phyloP scores from a whole-genome alignment of 35 echinoderm and acorn worm species.

The Amphiura filiformis region DNA sequence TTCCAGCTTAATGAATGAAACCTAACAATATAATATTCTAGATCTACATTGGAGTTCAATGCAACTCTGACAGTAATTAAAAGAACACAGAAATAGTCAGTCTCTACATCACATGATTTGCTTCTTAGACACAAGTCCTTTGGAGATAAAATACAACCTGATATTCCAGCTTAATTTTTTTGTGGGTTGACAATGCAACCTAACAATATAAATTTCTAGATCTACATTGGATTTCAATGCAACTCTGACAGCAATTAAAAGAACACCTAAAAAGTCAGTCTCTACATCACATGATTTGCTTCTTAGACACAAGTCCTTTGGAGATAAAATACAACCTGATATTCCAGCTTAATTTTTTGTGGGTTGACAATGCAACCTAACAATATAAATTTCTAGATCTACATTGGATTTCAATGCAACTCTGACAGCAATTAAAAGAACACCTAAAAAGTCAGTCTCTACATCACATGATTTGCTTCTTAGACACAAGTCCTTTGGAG shows the following conservation, averaged over 20 bases:
- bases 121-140: slow-evolving; percentile 1
- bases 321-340: too few relatives aligned
- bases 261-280: not conserved
- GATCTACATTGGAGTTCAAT: too few relatives aligned
- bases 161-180: not conserved
- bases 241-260: not conserved
- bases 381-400: too few relatives aligned
- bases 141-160: not conserved
- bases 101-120: not conserved
- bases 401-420: too few relatives aligned
- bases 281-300: not conserved
- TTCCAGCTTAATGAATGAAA: not conserved
- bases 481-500: not conserved
- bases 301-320: not conserved
- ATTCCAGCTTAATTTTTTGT: too few relatives aligned
- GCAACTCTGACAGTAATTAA: too few relatives aligned
- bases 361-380: too few relatives aligned
- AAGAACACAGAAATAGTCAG: too few relatives aligned
- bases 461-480: not conserved
- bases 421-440: too few relatives aligned
- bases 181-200: not conserved
- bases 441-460: too few relatives aligned
- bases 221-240: not conserved
- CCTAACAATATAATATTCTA: not conserved
- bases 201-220: not conserved